Base-by-base conservation (phyloP, 2,113 vertebrate species). In the Corydoras maculifer region DNA sequence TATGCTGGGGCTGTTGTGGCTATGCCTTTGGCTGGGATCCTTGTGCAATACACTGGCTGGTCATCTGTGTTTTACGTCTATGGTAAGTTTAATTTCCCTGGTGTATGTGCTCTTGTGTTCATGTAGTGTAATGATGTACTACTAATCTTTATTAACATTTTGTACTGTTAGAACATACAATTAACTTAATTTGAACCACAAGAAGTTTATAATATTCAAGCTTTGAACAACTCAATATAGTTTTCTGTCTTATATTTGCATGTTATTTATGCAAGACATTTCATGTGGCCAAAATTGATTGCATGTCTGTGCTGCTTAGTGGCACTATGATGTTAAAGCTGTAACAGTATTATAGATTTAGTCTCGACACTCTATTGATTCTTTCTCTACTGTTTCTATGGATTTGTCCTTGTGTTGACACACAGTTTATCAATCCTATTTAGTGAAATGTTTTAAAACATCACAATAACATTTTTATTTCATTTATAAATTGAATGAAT, bases 1-100 rank as follows among this genome's bases (percentile, higher is more conserved):
- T 99, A 99, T 58, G 95, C 96, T 68, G 96, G 96, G 75, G 96
- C 96, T 76, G 96, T 99, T 55, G 92, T 99, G 68, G 96, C 95
- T 0, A 99, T 99, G 96, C 95, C 96, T 75, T 82, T 98, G 82
- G 95, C 96, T 57, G 96, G 96, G 58, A 93, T 98, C 82, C 89
- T 99, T 70, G 97, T 99, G 72, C 97, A 99, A 88, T 99, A 98
- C 15, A 90, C 92, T 2, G 97, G 97, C 79, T 99, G 97, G 97
- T 94, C 94, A 71, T 98, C 97, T 3, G 97, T 98, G 54, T 99
- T 99, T 84, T 99, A 99, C 58, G 90, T 99, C 53, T 99, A 99
- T 53, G 97, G 97, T 98, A 90, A 2, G 94, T 82, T 57, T 43
- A 5, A 43, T 4, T 43, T 25, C 18, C 18, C 18, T 25, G 18